Evolutionary conservation across 2,888 invertebrate genomes (phyloP).

Genomic region (Drosophila macrospina): DNA sequence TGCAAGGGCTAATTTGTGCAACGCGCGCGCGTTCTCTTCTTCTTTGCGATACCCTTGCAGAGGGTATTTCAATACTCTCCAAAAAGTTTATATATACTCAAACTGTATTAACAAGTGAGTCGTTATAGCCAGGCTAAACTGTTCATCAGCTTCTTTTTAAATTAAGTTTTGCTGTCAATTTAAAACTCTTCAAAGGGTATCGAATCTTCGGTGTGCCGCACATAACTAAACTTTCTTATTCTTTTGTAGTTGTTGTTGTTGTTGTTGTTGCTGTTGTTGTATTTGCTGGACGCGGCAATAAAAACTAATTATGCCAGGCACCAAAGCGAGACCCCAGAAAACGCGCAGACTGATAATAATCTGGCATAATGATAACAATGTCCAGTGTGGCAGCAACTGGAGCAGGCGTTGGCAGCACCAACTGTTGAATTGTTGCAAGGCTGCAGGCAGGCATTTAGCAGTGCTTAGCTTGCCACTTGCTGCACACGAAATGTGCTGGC

Average conservation of each 20-base stretch:
- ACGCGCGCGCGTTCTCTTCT: slow-evolving; percentile 34
- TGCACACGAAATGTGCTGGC: slow-evolving; percentile 17
- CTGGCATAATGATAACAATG: slow-evolving; percentile 76
- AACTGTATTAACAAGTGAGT: too few relatives aligned
- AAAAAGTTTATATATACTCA: too few relatives aligned
- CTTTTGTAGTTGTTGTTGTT: background rate
- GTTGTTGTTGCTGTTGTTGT: slow-evolving; percentile 31
- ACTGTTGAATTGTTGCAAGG: slow-evolving; percentile 16
- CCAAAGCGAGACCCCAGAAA: slow-evolving; percentile 26
- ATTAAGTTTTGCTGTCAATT: too few relatives aligned
- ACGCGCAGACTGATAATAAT: slow-evolving; percentile 67
- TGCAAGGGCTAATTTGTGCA: slow-evolving; percentile 82
- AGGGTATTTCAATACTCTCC: background rate
- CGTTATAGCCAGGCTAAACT: too few relatives aligned
- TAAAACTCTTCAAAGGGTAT: too few relatives aligned
- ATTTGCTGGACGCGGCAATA: slow-evolving; percentile 70
- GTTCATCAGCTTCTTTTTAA: too few relatives aligned
- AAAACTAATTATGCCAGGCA: slow-evolving; percentile 72
- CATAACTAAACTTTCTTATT: background rate
- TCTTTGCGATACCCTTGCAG: background rate
- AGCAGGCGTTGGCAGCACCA: slow-evolving; percentile 15
- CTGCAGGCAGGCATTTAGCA: slow-evolving; percentile 53
- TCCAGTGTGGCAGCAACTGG: slow-evolving; percentile 32
- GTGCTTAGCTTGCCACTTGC: slow-evolving; percentile 53
- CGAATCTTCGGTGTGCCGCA: background rate